These are phyloP conservation scores for Cataglyphis hispanica DNA, from an alignment of 1,140 invertebrate genomes.

Conservation along the genomic window DNA sequence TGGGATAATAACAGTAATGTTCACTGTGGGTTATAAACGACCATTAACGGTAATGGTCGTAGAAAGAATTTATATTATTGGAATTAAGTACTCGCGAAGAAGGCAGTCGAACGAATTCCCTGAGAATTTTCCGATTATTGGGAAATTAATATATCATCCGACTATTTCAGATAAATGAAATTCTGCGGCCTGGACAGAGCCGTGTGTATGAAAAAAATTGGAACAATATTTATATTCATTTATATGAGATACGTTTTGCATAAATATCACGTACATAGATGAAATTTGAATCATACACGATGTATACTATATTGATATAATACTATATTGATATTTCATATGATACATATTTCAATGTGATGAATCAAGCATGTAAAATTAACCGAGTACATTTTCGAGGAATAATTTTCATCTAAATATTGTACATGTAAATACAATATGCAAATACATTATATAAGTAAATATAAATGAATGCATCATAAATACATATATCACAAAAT, in stretches of 20 bases:
- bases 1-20: not conserved
- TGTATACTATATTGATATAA: not conserved
- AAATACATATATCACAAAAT: not conserved
- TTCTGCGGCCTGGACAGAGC: not conserved
- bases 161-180: constrained; percentile 5
- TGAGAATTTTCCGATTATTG: constrained; percentile 33
- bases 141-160: not conserved
- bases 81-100: constrained; percentile 4
- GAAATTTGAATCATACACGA: not conserved
- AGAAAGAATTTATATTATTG: constrained; percentile 16
- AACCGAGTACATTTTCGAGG: not conserved
- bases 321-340: not conserved
- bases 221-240: not conserved
- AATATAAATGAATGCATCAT: not conserved
- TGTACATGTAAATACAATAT: too few relatives aligned
- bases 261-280: not conserved
- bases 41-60: not conserved
- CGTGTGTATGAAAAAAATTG: not conserved
- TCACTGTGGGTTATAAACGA: not conserved
- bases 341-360: not conserved
- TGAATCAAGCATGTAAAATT: not conserved
- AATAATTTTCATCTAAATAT: not conserved
- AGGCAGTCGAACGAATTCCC: not conserved
- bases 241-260: not conserved
- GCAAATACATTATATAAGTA: too few relatives aligned